Base-by-base conservation (phyloP, 2,113 vertebrate genomes). In the Rhineura floridana region DNA sequence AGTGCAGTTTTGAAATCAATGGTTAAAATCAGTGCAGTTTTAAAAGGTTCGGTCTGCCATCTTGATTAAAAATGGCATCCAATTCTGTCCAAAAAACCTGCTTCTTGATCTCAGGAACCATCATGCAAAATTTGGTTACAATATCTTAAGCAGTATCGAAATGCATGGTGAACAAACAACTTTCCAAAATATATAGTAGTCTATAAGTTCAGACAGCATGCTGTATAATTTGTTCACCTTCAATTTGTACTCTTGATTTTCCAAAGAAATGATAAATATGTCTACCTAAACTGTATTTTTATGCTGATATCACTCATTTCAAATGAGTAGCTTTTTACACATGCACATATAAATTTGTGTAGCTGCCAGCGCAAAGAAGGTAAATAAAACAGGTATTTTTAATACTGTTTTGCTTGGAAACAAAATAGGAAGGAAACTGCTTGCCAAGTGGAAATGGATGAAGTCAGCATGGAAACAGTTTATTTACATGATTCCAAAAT, bases 401-500 rank as follows among this genome's bases (percentile, higher is more conserved):
- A 70, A 72, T 8, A 25, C 59, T 76, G 55, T 76, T 88, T 65
- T 83, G 46, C 59, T 88, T 88, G 80, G 81, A 83, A 88, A n/a
- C 44, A 88, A 88, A 83, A 88, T 39, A 88, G 63, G 76, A 83
- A 94, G 67, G 15, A 62, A 85, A 17, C 19, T 55, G 42, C 42
- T 85, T 89, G 94, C 84, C 72, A 90, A 55, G 67, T 93, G 89
- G n/a, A 92, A 93, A 36, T 55, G 62, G 19, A 50, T 93, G 82
- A 91, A 91, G 90, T 42, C 69, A 89, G 73, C 62, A 0, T 84
- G 82, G 70, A 93, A 89, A 82, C 81, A 75, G 63, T 39, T 89
- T 84, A 87, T 90, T 91, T 90, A 69, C 36, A 52, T 30, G 46
- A 73, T 82, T 90, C 78, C 81, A 76, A 85, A 90, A 82, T 76